phyloP scores from a whole-genome alignment of 1,140 invertebrate species.

The Phenacoccus solenopsis region DNA sequence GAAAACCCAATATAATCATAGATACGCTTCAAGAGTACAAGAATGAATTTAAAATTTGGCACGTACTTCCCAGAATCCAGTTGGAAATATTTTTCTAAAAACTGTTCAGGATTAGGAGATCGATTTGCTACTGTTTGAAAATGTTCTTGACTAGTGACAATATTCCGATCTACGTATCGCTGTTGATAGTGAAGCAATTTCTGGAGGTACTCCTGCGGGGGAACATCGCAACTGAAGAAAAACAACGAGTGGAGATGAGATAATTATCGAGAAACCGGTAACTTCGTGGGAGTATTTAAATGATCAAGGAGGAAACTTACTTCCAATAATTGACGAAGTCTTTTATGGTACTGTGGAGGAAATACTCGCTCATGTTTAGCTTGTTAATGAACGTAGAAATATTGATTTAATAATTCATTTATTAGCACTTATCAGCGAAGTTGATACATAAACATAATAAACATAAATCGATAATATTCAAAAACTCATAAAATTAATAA shows the following conservation, averaged over 20 bases:
- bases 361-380: neutral
- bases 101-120: neutral
- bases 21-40: too few relatives aligned
- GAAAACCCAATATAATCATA: neutral
- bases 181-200: neutral
- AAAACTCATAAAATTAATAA: too few relatives aligned
- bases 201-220: neutral
- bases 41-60: too few relatives aligned
- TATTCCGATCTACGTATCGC: neutral
- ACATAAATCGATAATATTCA: too few relatives aligned
- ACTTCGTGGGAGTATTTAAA: constrained; percentile 1
- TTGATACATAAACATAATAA: too few relatives aligned
- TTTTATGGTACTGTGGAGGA: neutral
- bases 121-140: neutral
- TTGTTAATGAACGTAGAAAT: too few relatives aligned
- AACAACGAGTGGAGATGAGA: neutral
- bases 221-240: neutral
- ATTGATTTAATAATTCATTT: too few relatives aligned
- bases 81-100: neutral
- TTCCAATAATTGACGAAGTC: neutral
- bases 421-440: too few relatives aligned
- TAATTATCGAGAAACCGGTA: neutral
- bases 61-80: neutral
- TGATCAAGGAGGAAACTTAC: neutral
- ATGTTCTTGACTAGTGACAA: neutral